Conservation (phyloP, 2,888 invertebrate species). For the Amblyjoppa proteus region DNA sequence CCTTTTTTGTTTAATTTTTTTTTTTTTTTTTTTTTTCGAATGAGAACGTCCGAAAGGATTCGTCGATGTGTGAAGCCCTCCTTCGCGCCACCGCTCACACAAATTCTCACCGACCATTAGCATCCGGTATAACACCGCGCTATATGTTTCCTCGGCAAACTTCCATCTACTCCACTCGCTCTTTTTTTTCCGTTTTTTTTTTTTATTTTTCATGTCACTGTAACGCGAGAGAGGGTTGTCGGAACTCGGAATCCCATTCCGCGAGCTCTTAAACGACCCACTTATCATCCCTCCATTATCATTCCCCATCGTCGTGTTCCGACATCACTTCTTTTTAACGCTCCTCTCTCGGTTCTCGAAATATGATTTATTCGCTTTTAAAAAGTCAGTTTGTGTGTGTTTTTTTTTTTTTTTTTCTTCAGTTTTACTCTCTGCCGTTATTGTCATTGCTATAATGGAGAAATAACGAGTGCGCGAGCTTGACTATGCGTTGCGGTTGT, state of each 20-base stretch:
- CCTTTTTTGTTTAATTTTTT: not conserved
- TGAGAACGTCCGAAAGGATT: constrained; percentile 18
- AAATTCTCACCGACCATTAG: constrained; percentile 16
- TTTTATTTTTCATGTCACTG: constrained; percentile 1
- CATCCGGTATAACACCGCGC: constrained; percentile 1
- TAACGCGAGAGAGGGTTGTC: constrained; percentile 6
- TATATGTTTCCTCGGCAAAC: constrained; percentile 7
- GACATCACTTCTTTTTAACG: constrained; percentile 1
- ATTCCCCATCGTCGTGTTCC: not conserved
- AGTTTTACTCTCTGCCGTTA: not conserved
- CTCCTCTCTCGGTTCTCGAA: not conserved
- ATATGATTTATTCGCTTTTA: not conserved
- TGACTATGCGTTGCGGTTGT: constrained; percentile 22
- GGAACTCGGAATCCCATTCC: not conserved
- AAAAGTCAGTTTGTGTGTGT: not conserved
- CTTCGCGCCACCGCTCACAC: not conserved
- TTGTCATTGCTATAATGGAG: not conserved
- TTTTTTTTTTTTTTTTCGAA: constrained; percentile 3
- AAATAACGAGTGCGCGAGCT: constrained; percentile 38
- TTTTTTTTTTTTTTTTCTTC: not conserved
- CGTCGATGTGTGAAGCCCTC: not conserved
- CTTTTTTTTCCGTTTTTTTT: not conserved
- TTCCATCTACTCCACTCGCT: not conserved
- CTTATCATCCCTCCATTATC: constrained; percentile 14
- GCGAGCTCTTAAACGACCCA: constrained; percentile 6